phyloP scores from a whole-genome alignment of 2,888 invertebrate species.

The Trilocha varians region DNA sequence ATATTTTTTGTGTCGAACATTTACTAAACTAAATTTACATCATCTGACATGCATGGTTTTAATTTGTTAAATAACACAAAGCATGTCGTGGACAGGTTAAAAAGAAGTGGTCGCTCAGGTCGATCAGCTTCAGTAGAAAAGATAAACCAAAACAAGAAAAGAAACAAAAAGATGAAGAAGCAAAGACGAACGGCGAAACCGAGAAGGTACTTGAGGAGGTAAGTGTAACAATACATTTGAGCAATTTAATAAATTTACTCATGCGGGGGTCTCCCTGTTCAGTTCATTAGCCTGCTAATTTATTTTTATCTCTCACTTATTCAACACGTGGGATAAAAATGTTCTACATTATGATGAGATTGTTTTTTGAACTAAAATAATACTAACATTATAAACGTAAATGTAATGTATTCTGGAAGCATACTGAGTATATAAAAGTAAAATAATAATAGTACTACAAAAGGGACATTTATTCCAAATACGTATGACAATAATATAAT shows the following conservation, averaged over 20 bases:
- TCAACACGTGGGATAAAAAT: too few relatives aligned
- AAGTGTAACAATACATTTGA: slow-evolving; percentile 35
- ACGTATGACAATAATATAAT: too few relatives aligned
- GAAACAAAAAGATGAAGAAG: slow-evolving; percentile 73
- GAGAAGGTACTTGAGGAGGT: slow-evolving; percentile 79
- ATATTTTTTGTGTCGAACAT: neutral
- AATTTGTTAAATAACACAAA: slow-evolving; percentile 17
- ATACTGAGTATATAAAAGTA: too few relatives aligned
- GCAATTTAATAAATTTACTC: neutral
- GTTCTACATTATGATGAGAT: too few relatives aligned
- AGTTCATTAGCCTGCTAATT: neutral
- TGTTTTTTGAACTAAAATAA: too few relatives aligned
- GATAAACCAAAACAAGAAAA: slow-evolving; percentile 89
- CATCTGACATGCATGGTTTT: slow-evolving; percentile 17
- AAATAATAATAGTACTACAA: too few relatives aligned
- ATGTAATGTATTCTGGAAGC: too few relatives aligned
- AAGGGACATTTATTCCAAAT: too few relatives aligned
- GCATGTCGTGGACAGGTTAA: slow-evolving; percentile 73
- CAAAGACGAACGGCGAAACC: slow-evolving; percentile 74
- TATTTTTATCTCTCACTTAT: neutral
- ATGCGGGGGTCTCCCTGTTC: neutral
- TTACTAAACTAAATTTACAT: neutral
- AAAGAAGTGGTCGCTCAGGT: slow-evolving; percentile 93
- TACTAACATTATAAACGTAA: too few relatives aligned
- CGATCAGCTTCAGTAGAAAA: slow-evolving; percentile 89